Conservation (phyloP, 1,140 invertebrate species). For the Sycophaga agraensis region DNA sequence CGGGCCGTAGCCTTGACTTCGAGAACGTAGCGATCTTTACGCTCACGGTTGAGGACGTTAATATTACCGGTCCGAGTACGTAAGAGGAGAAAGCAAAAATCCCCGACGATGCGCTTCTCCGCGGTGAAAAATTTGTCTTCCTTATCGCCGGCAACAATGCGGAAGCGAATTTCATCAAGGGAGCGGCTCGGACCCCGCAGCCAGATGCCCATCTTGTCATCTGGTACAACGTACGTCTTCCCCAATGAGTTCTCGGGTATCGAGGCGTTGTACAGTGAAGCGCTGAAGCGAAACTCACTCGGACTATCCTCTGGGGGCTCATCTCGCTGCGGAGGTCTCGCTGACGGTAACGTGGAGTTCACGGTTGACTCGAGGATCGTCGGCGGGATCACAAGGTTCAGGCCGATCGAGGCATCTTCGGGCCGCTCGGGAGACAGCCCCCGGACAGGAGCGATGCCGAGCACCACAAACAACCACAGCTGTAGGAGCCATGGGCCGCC, state of each 20-base stretch:
- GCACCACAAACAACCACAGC: conserved; percentile 49
- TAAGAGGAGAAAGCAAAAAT: conserved; percentile 90
- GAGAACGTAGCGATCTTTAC: conserved; percentile 79
- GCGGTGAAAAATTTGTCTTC: conserved; percentile 90
- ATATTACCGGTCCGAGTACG: conserved; percentile 82
- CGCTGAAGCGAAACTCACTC: conserved; percentile 68
- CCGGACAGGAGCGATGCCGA: conserved; percentile 36
- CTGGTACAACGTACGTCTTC: conserved; percentile 73
- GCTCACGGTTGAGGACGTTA: conserved; percentile 87
- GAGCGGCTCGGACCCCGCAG: conserved; percentile 56
- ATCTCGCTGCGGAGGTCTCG: neutral
- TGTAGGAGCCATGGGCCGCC: conserved; percentile 42
- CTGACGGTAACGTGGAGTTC: conserved; percentile 20
- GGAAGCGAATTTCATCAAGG: conserved; percentile 72
- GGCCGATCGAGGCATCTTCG: neutral
- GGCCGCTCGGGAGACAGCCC: conserved; percentile 30
- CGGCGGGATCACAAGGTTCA: conserved; percentile 20
- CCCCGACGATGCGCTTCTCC: conserved; percentile 81
- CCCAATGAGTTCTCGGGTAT: conserved; percentile 89
- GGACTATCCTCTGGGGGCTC: neutral
- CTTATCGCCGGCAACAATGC: conserved; percentile 81
- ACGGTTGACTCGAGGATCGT: conserved; percentile 27
- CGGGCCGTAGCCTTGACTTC: conserved; percentile 75
- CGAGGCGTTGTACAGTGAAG: conserved; percentile 80
- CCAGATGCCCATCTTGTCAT: conserved; percentile 70